Evolutionary conservation across 2,888 invertebrate genomes (phyloP).

Genomic region (Drosophila parthenogenetica): DNA sequence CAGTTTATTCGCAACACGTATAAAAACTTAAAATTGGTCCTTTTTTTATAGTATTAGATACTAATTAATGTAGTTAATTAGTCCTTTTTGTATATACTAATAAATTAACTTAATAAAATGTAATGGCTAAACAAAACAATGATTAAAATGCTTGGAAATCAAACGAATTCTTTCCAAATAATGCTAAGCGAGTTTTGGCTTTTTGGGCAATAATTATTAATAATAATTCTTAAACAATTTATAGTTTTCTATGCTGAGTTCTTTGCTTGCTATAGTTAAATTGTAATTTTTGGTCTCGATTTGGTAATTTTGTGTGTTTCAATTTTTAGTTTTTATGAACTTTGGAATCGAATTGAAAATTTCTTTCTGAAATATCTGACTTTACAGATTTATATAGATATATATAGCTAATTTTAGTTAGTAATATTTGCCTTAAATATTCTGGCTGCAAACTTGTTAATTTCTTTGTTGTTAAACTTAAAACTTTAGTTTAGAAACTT

Average conservation of each 20-base stretch:
- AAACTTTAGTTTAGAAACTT: background rate
- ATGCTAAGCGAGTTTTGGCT: constrained; percentile 41
- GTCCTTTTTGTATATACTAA: constrained; percentile 30
- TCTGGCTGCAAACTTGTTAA: background rate
- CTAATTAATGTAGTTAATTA: constrained; percentile 30
- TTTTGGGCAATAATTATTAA: background rate
- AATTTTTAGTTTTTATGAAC: constrained; percentile 4
- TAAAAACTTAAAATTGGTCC: constrained; percentile 57
- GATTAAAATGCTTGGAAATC: constrained; percentile 42
- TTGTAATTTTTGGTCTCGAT: constrained; percentile 70
- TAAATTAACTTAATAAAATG: constrained; percentile 17
- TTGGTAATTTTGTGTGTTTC: constrained; percentile 66
- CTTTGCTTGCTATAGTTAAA: constrained; percentile 16
- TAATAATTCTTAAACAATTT: constrained; percentile 12
- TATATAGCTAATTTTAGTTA: background rate
- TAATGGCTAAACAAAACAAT: constrained; percentile 30
- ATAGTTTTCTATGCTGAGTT: background rate
- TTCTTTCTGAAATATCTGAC: background rate
- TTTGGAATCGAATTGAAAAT: constrained; percentile 58
- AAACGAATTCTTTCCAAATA: constrained; percentile 28
- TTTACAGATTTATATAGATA: background rate
- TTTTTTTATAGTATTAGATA: constrained; percentile 10
- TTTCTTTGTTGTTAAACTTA: background rate
- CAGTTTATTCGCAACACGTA: constrained; percentile 65
- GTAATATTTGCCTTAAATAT: too few relatives aligned